Evolutionary conservation across 2,888 invertebrate genomes (phyloP).

Genomic region (Crematogaster levior): DNA sequence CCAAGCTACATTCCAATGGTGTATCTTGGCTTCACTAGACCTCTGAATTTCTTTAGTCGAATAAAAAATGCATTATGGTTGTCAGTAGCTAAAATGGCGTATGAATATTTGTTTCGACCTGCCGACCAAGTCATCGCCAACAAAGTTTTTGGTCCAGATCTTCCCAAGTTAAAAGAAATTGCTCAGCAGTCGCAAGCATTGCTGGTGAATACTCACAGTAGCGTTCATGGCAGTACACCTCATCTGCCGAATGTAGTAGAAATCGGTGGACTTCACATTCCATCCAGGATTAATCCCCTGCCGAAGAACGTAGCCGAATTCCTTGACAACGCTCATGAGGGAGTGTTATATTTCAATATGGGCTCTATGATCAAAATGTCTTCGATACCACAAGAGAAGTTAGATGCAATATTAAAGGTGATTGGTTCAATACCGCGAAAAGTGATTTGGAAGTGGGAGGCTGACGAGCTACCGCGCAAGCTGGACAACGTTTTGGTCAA

Average conservation of each 20-base stretch:
- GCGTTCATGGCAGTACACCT: conserved; percentile 88
- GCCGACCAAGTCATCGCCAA: conserved; percentile 84
- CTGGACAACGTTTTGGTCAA: conserved; percentile 89
- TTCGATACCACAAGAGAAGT: conserved; percentile 88
- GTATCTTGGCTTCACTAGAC: conserved; percentile 86
- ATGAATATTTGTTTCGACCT: conserved; percentile 82
- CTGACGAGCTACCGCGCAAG: conserved; percentile 86
- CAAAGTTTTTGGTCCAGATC: conserved; percentile 86
- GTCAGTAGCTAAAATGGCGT: conserved; percentile 77
- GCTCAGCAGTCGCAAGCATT: conserved; percentile 87
- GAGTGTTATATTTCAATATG: conserved; percentile 92
- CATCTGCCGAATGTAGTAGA: conserved; percentile 88
- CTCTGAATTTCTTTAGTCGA: conserved; percentile 85
- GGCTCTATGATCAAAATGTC: conserved; percentile 91
- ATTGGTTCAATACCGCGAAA: conserved; percentile 89
- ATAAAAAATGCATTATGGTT: conserved; percentile 85
- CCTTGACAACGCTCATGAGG: conserved; percentile 88
- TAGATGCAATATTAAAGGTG: conserved; percentile 88
- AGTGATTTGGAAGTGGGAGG: conserved; percentile 91
- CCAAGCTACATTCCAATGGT: conserved; percentile 87
- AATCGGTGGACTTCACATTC: conserved; percentile 81
- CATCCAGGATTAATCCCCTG: conserved; percentile 83
- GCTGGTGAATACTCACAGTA: conserved; percentile 88
- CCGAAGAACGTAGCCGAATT: conserved; percentile 88
- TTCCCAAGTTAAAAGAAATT: conserved; percentile 87